phyloP scores from a whole-genome alignment of 2,888 invertebrate species.

The Theristus sp. region DNA sequence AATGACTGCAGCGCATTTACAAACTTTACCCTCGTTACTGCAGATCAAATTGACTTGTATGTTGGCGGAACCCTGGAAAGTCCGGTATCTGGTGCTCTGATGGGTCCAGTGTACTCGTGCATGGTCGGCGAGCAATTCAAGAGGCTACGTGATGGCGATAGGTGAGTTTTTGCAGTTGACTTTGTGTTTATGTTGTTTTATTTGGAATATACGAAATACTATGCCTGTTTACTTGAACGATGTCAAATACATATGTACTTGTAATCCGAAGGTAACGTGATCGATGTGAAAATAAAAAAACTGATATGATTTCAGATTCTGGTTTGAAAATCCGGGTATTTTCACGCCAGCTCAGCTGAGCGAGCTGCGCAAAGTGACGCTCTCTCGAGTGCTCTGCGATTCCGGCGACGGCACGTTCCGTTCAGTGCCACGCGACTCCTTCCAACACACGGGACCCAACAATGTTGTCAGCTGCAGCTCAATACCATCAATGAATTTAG shows the following conservation, averaged over 20 bases:
- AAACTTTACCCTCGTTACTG: slow-evolving; percentile 8
- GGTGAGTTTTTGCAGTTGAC: no score
- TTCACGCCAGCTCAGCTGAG: slow-evolving; percentile 43
- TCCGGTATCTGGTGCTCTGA: slow-evolving; percentile 31
- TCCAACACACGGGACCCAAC: not conserved
- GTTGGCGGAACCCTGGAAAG: slow-evolving; percentile 37
- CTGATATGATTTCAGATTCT: slow-evolving; percentile 23
- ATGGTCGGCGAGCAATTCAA: slow-evolving; percentile 37
- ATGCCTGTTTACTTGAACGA: no score
- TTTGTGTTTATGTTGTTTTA: no score
- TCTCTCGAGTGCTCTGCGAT: slow-evolving; percentile 68
- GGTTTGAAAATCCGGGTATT: slow-evolving; percentile 34
- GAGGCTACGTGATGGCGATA: slow-evolving; percentile 34
- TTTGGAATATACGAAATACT: no score
- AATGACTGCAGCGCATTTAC: no score
- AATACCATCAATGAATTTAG: not conserved
- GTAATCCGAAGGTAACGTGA: no score
- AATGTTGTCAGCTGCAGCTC: not conserved
- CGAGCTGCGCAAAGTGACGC: slow-evolving; percentile 61
- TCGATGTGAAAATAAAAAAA: not conserved
- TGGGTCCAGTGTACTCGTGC: slow-evolving; percentile 37
- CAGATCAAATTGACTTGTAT: slow-evolving; percentile 38
- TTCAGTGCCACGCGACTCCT: not conserved
- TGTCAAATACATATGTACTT: no score
- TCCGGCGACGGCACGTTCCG: slow-evolving; percentile 56